Evolutionary conservation across 2,113 vertebrate species (phyloP), one percentile per base, ranked within the genome.

Genomic region (Tiliqua scincoides): DNA sequence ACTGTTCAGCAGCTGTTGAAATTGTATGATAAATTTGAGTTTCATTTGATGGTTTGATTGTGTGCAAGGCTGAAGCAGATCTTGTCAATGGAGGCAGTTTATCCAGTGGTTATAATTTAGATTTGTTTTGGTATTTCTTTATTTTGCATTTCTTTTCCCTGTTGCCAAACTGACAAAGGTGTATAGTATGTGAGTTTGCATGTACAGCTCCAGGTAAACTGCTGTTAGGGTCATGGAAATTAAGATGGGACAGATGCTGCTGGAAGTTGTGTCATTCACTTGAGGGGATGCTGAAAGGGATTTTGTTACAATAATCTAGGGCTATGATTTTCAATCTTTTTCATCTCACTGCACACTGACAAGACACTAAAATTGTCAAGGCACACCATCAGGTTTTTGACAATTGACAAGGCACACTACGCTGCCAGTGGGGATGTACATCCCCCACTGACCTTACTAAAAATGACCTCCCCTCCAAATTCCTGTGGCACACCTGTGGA

Each of bases 231-330:
- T 79, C 4, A 35, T 0, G 1, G 0, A n/a, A 21, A 77, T 57
- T 79, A 15, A 82, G 68, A 59, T 4, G 85, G 73, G 88, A 85
- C 87, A 15, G 54, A 85, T 4, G n/a, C n/a, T 48, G 90, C 79
- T 0, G 80, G 81, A 93, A 92, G 30, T 85, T 87, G 63, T 72
- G 30, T 59, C 35, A 52, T 32, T 88, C 40, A 93, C 73, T 59
- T 35, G 3, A 82, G 83, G 65, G 79, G 88, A 67, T 32, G 62
- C 67, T 74, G 91, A 85, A 85, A 86, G 86, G 81, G 71, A 17
- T 48, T 84, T 84, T 68, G 70, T 86, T 85, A 68, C 32, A 79
- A 0, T 1, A 68, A 73, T 79, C 4, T 30, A 11, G 74, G 30
- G n/a, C n/a, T n/a, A n/a, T n/a, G n/a, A n/a, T n/a, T n/a, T n/a